Percentiles rank a stretch among this genome's conserved stretches.
These are phyloP conservation scores for Smutsia gigantea DNA, from an alignment of 2,797 vertebrate species.

Conservation along the genomic window DNA sequence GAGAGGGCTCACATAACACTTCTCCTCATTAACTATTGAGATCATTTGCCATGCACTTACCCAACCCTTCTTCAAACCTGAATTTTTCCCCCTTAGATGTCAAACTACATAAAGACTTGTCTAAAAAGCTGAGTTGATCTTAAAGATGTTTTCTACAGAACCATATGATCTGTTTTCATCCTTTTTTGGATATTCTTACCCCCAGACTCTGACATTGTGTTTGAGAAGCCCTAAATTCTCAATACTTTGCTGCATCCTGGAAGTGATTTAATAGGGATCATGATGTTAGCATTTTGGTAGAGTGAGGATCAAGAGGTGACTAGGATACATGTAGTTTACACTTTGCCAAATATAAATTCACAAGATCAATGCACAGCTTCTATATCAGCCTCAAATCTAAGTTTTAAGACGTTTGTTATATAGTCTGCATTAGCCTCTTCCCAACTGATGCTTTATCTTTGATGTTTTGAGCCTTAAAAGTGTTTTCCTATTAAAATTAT, in stretches of 20 bases:
- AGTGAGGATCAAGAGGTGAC: neutral
- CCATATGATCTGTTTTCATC: neutral
- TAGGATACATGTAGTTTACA: neutral
- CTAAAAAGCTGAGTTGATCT: neutral
- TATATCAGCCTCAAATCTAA: neutral
- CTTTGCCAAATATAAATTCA: neutral
- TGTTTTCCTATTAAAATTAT: conserved; percentile 58
- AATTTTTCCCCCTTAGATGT: neutral
- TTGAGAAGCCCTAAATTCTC: conserved; percentile 3
- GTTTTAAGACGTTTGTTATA: conserved; percentile 5
- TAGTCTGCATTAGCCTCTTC: neutral
- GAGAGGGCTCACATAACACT: neutral
- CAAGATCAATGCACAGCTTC: neutral
- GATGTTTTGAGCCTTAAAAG: neutral
- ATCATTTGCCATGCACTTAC: neutral
- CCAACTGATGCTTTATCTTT: neutral
- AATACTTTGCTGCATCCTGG: neutral
- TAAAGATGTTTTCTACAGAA: neutral
- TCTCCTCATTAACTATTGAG: neutral
- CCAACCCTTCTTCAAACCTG: neutral
- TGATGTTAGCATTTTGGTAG: neutral
- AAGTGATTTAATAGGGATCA: neutral
- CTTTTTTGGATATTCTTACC: neutral
- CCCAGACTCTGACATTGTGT: neutral
- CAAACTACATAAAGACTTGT: conserved; percentile 1